phyloP scores from a whole-genome alignment of 2,797 vertebrate genomes.

The Diglossa cyanea region DNA sequence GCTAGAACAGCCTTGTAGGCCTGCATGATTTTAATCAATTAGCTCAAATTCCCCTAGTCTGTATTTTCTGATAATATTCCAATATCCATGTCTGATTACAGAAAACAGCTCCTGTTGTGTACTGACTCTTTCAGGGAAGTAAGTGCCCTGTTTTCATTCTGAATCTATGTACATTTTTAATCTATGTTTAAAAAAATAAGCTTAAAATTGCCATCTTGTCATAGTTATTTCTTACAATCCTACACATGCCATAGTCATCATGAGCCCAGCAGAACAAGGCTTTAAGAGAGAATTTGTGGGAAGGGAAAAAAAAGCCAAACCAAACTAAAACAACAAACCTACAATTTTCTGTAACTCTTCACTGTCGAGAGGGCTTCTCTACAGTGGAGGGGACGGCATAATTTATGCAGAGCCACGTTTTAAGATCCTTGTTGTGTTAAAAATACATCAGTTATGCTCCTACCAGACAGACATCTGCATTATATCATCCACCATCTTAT shows the following conservation, averaged over 20 bases:
- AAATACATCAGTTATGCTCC: background rate
- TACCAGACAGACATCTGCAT: background rate
- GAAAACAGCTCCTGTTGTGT: background rate
- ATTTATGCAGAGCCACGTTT: background rate
- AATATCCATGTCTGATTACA: background rate
- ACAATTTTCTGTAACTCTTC: background rate
- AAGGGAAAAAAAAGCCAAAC: background rate
- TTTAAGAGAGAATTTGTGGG: background rate
- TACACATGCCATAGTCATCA: background rate
- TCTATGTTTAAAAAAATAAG: background rate
- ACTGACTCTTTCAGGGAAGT: background rate
- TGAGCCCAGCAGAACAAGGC: background rate
- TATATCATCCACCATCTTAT: background rate
- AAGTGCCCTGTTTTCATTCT: background rate
- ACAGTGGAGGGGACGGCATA: background rate
- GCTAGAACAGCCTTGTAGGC: fast-evolving
- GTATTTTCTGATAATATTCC: background rate
- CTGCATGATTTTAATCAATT: background rate
- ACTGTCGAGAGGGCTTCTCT: background rate
- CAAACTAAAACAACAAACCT: background rate
- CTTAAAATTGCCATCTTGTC: background rate
- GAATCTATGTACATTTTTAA: background rate
- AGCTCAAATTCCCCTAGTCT: background rate
- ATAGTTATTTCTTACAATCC: background rate
- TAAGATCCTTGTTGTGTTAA: background rate